Evolutionary conservation across 2,797 vertebrate genomes (phyloP).

Genomic region (Gephyroberyx darwinii): DNA sequence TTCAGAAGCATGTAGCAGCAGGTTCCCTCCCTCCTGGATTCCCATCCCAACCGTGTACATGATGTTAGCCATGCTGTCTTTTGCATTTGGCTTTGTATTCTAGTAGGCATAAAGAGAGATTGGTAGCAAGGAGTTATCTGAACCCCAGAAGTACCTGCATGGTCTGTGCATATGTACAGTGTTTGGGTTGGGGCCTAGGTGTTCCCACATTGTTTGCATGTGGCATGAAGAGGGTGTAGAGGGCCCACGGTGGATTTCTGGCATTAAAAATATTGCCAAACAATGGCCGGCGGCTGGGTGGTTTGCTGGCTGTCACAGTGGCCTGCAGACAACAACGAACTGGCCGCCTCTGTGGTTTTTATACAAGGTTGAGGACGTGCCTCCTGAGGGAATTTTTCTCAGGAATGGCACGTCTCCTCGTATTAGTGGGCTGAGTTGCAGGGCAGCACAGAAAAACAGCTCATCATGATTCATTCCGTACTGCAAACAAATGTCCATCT

Average conservation of each 20-base stretch:
- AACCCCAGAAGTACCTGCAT: background rate
- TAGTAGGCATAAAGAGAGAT: background rate
- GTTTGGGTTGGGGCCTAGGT: background rate
- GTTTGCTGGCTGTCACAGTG: constrained; percentile 3
- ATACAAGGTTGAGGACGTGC: constrained; percentile 46
- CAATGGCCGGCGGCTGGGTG: background rate
- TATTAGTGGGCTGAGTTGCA: constrained; percentile 68
- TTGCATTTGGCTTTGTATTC: too few relatives aligned
- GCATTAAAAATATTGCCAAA: constrained; percentile 1
- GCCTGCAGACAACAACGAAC: constrained; percentile 31
- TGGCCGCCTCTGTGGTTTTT: constrained; percentile 28
- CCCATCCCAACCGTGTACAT: too few relatives aligned
- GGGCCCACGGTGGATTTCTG: background rate
- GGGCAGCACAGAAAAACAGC: constrained; percentile 48
- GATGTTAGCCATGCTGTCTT: too few relatives aligned
- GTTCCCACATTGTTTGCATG: constrained; percentile 1
- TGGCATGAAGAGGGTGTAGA: background rate
- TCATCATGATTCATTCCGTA: constrained; percentile 68
- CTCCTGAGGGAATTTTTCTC: constrained; percentile 60
- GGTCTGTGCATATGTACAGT: background rate
- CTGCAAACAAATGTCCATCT: constrained; percentile 25
- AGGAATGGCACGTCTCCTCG: constrained; percentile 74
- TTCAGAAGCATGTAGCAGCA: too few relatives aligned
- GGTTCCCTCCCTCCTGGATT: too few relatives aligned
- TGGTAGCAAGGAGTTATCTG: background rate